Percentiles rank a stretch among this genome's conserved stretches.
Evolutionary conservation across 2,113 vertebrate genomes (phyloP).

Genomic region (Chloropsis cyanopogon): DNA sequence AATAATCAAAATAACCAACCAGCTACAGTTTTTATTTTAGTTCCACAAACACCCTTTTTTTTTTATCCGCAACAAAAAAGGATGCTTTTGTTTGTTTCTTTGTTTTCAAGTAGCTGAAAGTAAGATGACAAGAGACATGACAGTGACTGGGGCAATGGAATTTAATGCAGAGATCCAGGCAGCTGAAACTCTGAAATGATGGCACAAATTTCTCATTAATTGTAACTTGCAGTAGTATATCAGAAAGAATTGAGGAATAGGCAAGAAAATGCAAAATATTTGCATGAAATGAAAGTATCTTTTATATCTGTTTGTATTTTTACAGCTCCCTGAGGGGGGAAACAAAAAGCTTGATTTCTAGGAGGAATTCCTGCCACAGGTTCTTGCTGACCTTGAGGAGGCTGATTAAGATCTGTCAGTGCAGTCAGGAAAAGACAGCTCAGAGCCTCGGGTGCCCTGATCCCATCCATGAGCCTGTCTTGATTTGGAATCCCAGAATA

Average conservation of each 20-base stretch:
- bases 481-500: not conserved
- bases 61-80: not conserved
- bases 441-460: not conserved
- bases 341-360: not conserved
- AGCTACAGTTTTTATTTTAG: slow-evolving; percentile 26
- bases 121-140: slow-evolving; percentile 16
- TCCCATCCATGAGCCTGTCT: not conserved
- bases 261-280: not conserved
- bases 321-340: not conserved
- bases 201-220: slow-evolving; percentile 18
- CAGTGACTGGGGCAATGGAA: not conserved
- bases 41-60: not conserved
- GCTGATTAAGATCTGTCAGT: not conserved
- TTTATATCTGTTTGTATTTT: not conserved
- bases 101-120: not conserved
- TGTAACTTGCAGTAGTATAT: not conserved
- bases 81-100: not conserved
- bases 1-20: slow-evolving; percentile 23
- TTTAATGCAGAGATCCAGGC: slow-evolving; percentile 1
- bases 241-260: not conserved
- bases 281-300: not conserved
- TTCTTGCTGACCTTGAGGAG: not conserved
- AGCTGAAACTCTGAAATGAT: slow-evolving; percentile 18
- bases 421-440: not conserved
- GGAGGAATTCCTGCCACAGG: not conserved